Percentiles rank a stretch among this genome's conserved stretches.
These are phyloP conservation scores for Indicator indicator DNA, from an alignment of 2,113 vertebrate genomes.

Conservation along the genomic window DNA sequence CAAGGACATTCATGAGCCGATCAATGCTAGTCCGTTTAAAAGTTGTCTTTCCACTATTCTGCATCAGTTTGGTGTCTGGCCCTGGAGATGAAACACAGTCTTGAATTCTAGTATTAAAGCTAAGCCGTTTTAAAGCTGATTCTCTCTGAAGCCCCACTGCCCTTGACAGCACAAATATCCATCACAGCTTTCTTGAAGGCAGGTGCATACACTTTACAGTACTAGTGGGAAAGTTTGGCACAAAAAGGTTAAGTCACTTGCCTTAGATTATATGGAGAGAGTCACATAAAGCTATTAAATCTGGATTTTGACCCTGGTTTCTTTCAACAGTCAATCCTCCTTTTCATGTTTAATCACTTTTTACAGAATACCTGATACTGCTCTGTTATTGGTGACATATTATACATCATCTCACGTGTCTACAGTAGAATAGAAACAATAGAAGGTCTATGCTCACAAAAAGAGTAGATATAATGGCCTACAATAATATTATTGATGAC, in stretches of 20 bases:
- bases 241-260: neutral
- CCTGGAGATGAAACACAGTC: constrained; percentile 75
- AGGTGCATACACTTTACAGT: neutral
- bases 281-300: neutral
- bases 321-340: neutral
- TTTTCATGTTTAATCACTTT: constrained; percentile 1
- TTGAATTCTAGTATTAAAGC: constrained; percentile 3
- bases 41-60: constrained; percentile 88
- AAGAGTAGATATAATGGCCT: neutral
- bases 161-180: neutral
- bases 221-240: neutral
- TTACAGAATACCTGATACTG: neutral
- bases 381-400: neutral
- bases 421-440: neutral
- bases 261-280: neutral
- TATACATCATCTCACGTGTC: neutral
- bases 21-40: constrained; percentile 93
- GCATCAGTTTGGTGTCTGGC: constrained; percentile 95
- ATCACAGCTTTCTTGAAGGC: neutral
- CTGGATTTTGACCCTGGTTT: neutral
- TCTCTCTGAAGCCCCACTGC: neutral
- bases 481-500: neutral
- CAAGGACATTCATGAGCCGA: constrained; percentile 89
- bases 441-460: neutral
- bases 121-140: neutral